Percentiles rank a stretch among this genome's conserved stretches.
phyloP scores from a whole-genome alignment of 2,797 vertebrate genomes.

The Tachyglossus aculeatus region DNA sequence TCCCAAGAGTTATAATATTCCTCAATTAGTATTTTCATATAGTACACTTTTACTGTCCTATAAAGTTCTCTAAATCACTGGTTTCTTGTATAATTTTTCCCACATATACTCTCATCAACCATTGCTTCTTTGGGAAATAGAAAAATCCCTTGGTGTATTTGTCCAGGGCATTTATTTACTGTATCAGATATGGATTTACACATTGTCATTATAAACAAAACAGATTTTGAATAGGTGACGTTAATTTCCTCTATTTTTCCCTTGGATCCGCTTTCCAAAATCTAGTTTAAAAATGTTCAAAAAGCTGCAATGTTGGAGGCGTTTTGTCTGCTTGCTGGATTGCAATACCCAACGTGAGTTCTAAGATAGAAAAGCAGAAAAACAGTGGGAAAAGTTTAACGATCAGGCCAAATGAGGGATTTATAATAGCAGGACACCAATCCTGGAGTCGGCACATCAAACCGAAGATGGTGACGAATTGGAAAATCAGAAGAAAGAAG shows the following conservation, averaged over 20 bases:
- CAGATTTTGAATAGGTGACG: slow-evolving; percentile 5
- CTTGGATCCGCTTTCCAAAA: background rate
- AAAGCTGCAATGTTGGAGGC: background rate
- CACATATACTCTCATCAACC: background rate
- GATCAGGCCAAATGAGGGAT: background rate
- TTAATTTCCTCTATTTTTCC: background rate
- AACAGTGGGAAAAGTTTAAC: background rate
- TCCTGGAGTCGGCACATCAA: slow-evolving; percentile 24
- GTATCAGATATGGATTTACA: background rate
- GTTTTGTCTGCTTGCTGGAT: background rate
- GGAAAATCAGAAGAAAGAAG: slow-evolving; percentile 5
- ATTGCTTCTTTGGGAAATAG: slow-evolving; percentile 12
- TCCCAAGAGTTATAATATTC: too few species aligned
- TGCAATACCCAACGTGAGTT: background rate
- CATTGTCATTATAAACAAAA: background rate
- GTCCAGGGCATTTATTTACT: background rate
- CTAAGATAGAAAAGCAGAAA: slow-evolving; percentile 10
- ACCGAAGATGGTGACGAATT: slow-evolving; percentile 26
- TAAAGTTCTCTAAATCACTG: background rate
- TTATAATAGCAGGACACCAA: background rate
- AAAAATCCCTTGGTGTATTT: background rate
- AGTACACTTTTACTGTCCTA: background rate
- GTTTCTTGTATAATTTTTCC: background rate
- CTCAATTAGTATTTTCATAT: background rate
- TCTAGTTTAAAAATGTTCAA: background rate